phyloP scores from a whole-genome alignment of 2,888 invertebrate genomes.

The Sinhomidia bicolor region DNA sequence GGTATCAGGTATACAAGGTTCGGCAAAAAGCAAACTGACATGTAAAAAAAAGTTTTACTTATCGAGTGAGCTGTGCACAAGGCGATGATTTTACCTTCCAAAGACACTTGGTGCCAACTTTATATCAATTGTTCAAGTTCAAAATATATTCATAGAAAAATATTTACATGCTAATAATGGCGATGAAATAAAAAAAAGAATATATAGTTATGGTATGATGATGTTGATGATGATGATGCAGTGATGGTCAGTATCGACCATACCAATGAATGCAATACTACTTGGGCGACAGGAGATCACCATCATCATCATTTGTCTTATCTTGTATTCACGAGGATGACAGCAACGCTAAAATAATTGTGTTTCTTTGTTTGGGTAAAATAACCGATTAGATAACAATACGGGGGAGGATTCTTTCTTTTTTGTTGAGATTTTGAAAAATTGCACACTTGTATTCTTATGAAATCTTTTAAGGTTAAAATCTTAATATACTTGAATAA shows the following conservation, averaged over 20 bases:
- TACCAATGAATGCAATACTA: background rate
- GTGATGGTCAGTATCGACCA: background rate
- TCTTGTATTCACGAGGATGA: background rate
- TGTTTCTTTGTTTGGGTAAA: background rate
- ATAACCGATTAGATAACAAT: constrained; percentile 20
- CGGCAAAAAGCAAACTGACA: background rate
- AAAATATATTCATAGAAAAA: background rate
- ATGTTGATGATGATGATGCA: background rate
- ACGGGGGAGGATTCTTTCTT: no score
- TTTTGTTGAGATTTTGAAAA: background rate
- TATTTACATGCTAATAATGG: background rate
- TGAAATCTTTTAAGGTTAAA: background rate
- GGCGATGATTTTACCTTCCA: constrained; percentile 25
- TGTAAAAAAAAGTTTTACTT: background rate
- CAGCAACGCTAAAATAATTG: background rate
- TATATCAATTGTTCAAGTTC: constrained; percentile 24
- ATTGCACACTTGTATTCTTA: constrained; percentile 26
- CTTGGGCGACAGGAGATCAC: background rate
- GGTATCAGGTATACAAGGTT: background rate
- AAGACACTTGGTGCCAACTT: background rate
- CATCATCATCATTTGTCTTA: constrained; percentile 22
- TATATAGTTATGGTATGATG: background rate
- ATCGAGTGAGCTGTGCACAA: constrained; percentile 13
- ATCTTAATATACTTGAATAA: no score
- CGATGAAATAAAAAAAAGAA: background rate